Evolutionary conservation across 2,888 invertebrate species (phyloP), one percentile per base, ranked within the genome.

Genomic region (Serrognathus titanus): DNA sequence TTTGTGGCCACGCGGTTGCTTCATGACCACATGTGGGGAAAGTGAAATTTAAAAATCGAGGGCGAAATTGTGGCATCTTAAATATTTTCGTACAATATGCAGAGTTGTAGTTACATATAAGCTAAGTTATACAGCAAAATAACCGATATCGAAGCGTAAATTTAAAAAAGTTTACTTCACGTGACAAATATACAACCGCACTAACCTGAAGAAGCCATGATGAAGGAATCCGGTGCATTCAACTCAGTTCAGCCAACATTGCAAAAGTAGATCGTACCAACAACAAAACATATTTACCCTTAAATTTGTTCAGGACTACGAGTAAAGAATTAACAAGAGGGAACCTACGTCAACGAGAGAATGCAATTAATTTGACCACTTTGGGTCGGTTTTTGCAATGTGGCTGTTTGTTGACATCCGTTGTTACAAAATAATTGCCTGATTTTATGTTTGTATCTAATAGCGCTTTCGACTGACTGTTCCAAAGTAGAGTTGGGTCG

Each of bases 141-240:
- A 43, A 3, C 0, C 4, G 16, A 20, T 20, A 43, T 16, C 8
- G n/a, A 43, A 16, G 10, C 9, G 2, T 13, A 38, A 53, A 53
- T 38, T 35, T 40, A 24, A 8, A 16, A 47, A 53, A 53, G 46
- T 46, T 53, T 53, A 57, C 50, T 62, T 61, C 79, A 80, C 77
- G 78, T 81, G 81, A 82, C 72, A 69, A 73, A 69, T 68, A 68
- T 63, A 65, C 76, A 72, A 71, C 72, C 73, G 75, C 78, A 85
- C 86, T 81, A 84, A 86, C 86, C 86, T 86, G 85, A 79, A 80
- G 85, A 83, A 83, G 86, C 86, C 86, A 86, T 86, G 82, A 85
- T 85, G 83, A 79, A 81, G 80, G 65, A 58, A 61, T 64, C 61
- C 61, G 63, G 62, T 51, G 56, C 56, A 61, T 52, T 45, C 60